A percentile compares a stretch with the other conserved stretches of the same genome.
These are phyloP conservation scores for Trematocara stigmaticum DNA, from an alignment of 2,113 vertebrate genomes.

Conservation along the genomic window DNA sequence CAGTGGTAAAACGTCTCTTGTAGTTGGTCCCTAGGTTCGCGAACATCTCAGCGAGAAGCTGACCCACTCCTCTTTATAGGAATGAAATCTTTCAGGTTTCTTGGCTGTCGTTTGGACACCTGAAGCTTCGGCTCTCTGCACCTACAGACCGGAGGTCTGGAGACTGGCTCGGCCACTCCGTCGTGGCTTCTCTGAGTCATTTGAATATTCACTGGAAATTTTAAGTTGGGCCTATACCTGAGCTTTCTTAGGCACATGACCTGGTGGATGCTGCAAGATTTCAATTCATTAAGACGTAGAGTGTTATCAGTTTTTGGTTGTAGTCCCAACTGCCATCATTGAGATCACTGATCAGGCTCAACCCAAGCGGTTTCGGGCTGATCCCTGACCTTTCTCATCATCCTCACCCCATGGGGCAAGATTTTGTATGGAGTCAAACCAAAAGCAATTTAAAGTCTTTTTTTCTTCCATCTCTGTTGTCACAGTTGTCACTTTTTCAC, in stretches of 20 bases:
- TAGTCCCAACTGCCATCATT: background rate
- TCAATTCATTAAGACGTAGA: background rate
- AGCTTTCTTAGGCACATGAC: background rate
- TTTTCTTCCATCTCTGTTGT: background rate
- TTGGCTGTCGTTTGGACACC: background rate
- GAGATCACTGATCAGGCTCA: background rate
- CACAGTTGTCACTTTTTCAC: background rate
- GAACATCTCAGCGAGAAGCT: background rate
- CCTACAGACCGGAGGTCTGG: background rate
- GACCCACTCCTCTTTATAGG: background rate
- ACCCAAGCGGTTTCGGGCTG: fast-evolving
- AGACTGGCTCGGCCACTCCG: background rate
- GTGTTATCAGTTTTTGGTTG: background rate
- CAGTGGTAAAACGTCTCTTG: background rate
- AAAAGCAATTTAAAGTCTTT: background rate
- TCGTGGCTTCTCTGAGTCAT: background rate
- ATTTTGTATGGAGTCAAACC: background rate
- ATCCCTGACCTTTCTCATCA: background rate
- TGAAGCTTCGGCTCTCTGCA: background rate
- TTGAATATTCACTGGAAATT: background rate
- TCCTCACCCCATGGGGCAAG: background rate
- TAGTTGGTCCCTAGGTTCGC: background rate
- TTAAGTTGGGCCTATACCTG: background rate
- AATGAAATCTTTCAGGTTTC: background rate
- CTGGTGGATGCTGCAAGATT: background rate